Evolutionary conservation across 2,888 invertebrate genomes (phyloP).

Genomic region (Noctua janthina): DNA sequence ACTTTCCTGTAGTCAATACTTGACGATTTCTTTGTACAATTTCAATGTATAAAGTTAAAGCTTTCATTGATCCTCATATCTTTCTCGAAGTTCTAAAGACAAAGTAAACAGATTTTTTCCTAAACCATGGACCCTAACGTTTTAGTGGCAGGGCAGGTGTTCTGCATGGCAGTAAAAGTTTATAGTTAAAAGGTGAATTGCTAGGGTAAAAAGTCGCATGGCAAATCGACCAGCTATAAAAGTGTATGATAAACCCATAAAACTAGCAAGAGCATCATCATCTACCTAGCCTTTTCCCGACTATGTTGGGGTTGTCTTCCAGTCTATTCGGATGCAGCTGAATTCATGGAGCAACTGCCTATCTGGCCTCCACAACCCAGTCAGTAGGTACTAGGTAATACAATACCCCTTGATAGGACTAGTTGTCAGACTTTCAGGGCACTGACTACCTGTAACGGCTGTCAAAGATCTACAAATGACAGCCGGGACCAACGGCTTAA

Average conservation of each 20-base stretch:
- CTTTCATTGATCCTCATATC: background rate
- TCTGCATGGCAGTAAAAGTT: background rate
- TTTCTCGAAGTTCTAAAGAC: background rate
- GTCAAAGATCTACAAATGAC: too few species aligned
- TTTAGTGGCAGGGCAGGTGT: background rate
- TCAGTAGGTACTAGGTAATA: too few species aligned
- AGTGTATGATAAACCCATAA: background rate
- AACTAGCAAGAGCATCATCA: background rate
- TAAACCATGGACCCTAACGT: background rate
- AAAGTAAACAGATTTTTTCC: background rate
- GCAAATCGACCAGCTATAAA: background rate
- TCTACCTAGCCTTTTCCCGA: too few species aligned
- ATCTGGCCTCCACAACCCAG: too few species aligned
- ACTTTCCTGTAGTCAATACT: background rate
- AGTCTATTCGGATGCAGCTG: too few species aligned
- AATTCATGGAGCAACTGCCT: too few species aligned
- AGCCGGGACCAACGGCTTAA: too few species aligned
- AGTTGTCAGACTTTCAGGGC: too few species aligned
- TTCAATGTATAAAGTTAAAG: background rate
- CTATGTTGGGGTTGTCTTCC: too few species aligned
- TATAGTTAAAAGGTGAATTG: background rate
- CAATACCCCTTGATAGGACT: too few species aligned
- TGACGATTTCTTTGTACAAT: background rate
- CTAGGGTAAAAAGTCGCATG: background rate
- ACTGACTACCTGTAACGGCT: too few species aligned